Percentiles rank a stretch among this genome's conserved stretches.
Evolutionary conservation across 2,797 vertebrate species (phyloP).

Genomic region (Sarcoramphus papa): DNA sequence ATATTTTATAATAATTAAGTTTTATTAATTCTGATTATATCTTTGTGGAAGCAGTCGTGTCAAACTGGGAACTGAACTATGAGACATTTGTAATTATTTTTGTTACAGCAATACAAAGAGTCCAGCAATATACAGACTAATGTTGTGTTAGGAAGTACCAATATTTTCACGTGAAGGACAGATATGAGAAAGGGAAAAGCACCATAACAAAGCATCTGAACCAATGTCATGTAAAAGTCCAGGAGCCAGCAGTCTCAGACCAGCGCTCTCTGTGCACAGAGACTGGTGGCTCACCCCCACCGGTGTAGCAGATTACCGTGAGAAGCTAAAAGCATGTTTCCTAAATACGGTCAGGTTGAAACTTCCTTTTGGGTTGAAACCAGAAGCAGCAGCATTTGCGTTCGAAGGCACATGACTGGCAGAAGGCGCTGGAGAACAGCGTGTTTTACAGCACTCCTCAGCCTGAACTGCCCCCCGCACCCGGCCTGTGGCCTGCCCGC

Average conservation of each 20-base stretch:
- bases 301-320: accelerated
- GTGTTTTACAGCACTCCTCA: accelerated
- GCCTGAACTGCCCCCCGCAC: neutral
- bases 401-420: accelerated
- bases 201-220: accelerated
- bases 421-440: accelerated
- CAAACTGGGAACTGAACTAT: neutral
- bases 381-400: accelerated
- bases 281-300: neutral
- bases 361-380: neutral
- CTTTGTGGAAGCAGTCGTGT: neutral
- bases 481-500: neutral
- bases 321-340: neutral
- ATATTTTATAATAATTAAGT: neutral
- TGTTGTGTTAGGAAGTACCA: neutral
- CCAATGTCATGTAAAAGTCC: accelerated
- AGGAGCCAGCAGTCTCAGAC: accelerated
- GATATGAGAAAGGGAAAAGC: neutral
- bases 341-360: neutral
- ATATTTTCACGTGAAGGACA: neutral
- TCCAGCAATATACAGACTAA: neutral
- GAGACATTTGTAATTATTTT: neutral
- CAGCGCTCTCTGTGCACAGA: accelerated
- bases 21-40: neutral
- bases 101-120: neutral